Percentiles rank a stretch among this genome's conserved stretches.
phyloP scores from a whole-genome alignment of 2,113 vertebrate genomes.

The Benitochromis conjunctus region DNA sequence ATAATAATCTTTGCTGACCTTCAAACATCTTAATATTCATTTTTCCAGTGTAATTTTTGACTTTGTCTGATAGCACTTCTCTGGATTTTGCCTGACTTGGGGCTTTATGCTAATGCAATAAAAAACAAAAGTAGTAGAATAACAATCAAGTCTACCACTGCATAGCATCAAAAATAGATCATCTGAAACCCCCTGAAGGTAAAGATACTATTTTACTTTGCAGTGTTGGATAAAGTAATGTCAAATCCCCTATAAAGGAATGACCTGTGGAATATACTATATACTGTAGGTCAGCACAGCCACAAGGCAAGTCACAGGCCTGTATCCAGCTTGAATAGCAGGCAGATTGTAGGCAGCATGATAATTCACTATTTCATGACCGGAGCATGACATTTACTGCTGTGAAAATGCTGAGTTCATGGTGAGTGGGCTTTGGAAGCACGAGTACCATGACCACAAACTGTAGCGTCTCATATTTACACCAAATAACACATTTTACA shows the following conservation, averaged over 20 bases:
- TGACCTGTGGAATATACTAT: not conserved
- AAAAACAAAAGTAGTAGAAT: not conserved
- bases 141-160: not conserved
- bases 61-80: not conserved
- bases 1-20: not conserved
- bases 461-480: not conserved
- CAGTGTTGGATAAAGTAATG: not conserved
- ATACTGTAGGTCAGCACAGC: not conserved
- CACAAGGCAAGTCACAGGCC: not conserved
- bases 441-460: not conserved
- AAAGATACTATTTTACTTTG: not conserved
- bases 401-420: not conserved
- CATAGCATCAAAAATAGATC: not conserved
- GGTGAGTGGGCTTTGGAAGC: not conserved
- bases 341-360: not conserved
- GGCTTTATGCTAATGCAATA: not conserved
- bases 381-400: not conserved
- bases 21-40: not conserved
- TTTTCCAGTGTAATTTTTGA: not conserved
- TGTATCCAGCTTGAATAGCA: not conserved
- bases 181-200: not conserved
- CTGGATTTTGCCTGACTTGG: not conserved
- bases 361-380: not conserved
- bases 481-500: not conserved
- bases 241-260: not conserved